Evolutionary conservation across 2,888 invertebrate genomes (phyloP), one percentile per base, ranked within the genome.

Genomic region (Nomada ruficornis): DNA sequence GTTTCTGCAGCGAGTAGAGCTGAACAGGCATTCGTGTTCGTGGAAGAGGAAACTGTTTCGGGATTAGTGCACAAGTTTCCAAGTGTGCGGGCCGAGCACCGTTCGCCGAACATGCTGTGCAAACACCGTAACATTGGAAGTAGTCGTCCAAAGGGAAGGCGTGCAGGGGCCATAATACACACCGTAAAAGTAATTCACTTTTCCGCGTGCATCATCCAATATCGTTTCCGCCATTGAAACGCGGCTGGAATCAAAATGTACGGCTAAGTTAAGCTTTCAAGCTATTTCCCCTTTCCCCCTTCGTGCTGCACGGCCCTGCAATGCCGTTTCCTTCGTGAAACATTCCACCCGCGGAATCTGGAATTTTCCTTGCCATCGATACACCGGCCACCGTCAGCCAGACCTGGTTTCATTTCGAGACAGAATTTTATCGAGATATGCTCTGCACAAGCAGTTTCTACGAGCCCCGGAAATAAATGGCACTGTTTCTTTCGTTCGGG

Each of bases 261-360:
- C 78, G 77, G 78, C 13, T 55, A 55, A 69, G 63, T 79, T 77
- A 57, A 69, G 77, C 69, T 78, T 63, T 77, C 78, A 57, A 78
- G 63, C 78, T 69, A 63, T 69, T 69, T 15, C 57, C 26, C 20
- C 11, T n/a, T 50, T 50, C 29, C 15, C 3, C 13, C 18, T 23
- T 29, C 10, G 54, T 47, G 65, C 9, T 77, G 67, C 54, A 62
- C 9, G 62, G 47, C 26, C 47, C 75, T 75, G 67, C 54, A 63
- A 75, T 68, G 36, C 62, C 20, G 77, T 3, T n/a, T 44, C 55
- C 68, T 77, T 42, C 68, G 63, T 69, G 63, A 76, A 63, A 63
- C 76, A 57, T 76, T 68, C 42, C 55, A 68, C 67, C 23, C 50
- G 67, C 67, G 29, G 23, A 29, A 18, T 47, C 50, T 15, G 36